A percentile compares a stretch with the other conserved stretches of the same genome.
These are phyloP conservation scores for Dendrocincla tyrannina DNA, from an alignment of 2,797 vertebrate species.

Conservation along the genomic window DNA sequence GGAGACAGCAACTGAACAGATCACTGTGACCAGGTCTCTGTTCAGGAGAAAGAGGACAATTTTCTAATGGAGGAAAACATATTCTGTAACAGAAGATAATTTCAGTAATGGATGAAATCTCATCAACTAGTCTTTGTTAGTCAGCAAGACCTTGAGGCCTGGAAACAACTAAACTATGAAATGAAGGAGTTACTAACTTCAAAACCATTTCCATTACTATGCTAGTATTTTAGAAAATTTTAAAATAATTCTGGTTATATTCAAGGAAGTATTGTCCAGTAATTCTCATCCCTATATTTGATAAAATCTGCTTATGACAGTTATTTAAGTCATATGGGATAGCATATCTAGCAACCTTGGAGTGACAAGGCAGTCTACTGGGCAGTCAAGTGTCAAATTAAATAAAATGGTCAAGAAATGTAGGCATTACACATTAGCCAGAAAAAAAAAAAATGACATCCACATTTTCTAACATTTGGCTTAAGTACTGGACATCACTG, in stretches of 20 bases:
- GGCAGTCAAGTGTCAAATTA: background rate
- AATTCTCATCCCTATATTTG: background rate
- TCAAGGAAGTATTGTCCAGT: background rate
- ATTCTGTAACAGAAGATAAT: background rate
- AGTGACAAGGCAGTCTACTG: background rate
- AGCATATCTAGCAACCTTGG: background rate
- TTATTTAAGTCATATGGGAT: background rate
- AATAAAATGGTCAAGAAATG: background rate
- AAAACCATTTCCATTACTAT: background rate
- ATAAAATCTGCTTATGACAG: background rate
- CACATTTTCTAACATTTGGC: background rate
- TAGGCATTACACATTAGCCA: background rate
- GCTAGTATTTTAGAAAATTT: background rate
- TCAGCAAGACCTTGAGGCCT: background rate
- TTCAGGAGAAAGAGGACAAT: background rate
- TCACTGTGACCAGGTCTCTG: background rate
- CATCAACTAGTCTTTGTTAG: background rate
- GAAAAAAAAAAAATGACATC: background rate
- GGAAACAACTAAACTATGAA: background rate
- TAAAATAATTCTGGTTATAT: background rate
- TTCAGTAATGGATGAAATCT: background rate
- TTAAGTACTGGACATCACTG: background rate
- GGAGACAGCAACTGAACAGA: background rate
- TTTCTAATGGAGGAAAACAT: background rate
- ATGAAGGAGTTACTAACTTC: background rate